Evolutionary conservation across 2,113 vertebrate genomes (phyloP).

Genomic region (Dolichallabes microphthalmus): DNA sequence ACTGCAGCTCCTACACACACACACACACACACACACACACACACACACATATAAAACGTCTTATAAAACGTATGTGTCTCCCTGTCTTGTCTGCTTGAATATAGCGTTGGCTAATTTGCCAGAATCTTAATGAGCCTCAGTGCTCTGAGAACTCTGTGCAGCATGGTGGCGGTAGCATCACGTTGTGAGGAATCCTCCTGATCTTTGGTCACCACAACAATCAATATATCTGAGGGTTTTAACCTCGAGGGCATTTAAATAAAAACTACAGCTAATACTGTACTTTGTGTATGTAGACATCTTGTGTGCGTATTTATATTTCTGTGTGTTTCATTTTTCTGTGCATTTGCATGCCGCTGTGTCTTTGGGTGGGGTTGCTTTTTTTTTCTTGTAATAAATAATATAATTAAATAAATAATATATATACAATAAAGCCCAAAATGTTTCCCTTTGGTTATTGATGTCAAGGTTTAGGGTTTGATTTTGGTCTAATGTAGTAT

Average conservation of each 20-base stretch:
- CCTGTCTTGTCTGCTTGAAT: not conserved
- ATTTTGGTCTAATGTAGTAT: too few relatives aligned
- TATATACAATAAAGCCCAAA: too few relatives aligned
- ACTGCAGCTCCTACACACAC: conserved; percentile 79
- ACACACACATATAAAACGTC: not conserved
- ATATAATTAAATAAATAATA: too few relatives aligned
- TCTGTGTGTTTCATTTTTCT: not conserved
- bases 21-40: conserved; percentile 11
- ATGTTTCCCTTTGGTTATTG: too few relatives aligned
- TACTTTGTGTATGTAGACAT: not conserved
- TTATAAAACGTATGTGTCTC: not conserved
- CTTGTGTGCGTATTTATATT: not conserved
- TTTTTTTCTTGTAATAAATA: too few relatives aligned
- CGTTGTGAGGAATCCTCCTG: not conserved
- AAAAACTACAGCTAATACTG: not conserved
- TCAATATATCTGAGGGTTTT: not conserved
- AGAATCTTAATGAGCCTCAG: not conserved
- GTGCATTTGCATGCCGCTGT: too few relatives aligned
- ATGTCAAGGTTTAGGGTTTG: too few relatives aligned
- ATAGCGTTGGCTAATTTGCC: not conserved
- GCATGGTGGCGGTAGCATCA: not conserved
- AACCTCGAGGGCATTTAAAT: not conserved
- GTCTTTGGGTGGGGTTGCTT: not conserved
- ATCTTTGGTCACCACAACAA: not conserved
- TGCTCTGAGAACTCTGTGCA: not conserved